These are phyloP conservation scores for Jaculus jaculus DNA, from an alignment of 2,113 vertebrate species.

Conservation along the genomic window DNA sequence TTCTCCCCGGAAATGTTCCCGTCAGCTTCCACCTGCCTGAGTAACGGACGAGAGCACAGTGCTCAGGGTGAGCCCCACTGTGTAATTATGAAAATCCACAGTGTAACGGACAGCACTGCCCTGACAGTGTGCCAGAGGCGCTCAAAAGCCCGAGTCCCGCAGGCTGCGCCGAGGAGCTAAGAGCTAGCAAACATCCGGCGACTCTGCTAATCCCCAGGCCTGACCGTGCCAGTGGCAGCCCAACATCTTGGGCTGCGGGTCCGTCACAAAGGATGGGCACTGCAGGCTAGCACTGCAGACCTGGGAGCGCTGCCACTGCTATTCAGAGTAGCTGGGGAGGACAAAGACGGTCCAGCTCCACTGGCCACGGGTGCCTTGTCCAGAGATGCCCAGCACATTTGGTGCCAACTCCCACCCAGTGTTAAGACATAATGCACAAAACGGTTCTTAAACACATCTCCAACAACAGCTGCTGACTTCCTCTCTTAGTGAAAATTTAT, in stretches of 20 bases:
- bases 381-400: background rate
- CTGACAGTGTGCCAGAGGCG: background rate
- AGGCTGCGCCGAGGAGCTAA: slow-evolving; percentile 5
- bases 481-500: background rate
- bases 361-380: background rate
- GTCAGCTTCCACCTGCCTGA: background rate
- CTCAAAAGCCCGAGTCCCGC: slow-evolving; percentile 44
- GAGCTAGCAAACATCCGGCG: background rate
- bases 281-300: background rate
- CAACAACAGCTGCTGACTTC: background rate
- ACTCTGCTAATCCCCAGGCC: slow-evolving; percentile 25
- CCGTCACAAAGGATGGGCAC: slow-evolving; percentile 19
- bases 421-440: background rate
- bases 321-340: background rate
- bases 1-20: background rate
- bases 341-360: background rate
- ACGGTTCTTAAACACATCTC: background rate
- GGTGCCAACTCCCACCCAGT: background rate
- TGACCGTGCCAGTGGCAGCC: background rate
- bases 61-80: background rate
- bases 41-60: background rate
- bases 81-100: slow-evolving; percentile 27
- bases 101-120: background rate
- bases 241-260: background rate
- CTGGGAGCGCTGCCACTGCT: background rate